Evolutionary conservation across 1,140 invertebrate genomes (phyloP).

Genomic region (Pollicipes pollicipes): DNA sequence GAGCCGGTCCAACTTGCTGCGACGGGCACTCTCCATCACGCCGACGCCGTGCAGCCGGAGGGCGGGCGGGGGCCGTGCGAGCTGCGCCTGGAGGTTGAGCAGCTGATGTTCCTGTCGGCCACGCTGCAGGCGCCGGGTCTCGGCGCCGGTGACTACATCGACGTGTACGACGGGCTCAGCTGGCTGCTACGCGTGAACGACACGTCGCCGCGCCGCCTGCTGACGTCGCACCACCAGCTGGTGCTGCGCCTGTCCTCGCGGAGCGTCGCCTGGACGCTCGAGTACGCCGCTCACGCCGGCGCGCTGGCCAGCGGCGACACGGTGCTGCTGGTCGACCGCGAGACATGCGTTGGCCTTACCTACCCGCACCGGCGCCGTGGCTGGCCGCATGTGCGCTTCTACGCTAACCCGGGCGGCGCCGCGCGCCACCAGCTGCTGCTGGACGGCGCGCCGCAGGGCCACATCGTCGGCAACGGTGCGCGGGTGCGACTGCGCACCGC

Average conservation of each 20-base stretch:
- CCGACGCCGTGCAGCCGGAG: slow-evolving; percentile 39
- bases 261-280: slow-evolving; percentile 72
- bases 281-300: slow-evolving; percentile 23
- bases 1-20: slow-evolving; percentile 43
- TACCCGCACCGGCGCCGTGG: too few species aligned
- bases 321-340: too few species aligned
- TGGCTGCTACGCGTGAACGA: slow-evolving; percentile 36
- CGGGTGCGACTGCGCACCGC: too few species aligned
- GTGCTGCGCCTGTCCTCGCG: slow-evolving; percentile 74
- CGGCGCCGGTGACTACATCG: slow-evolving; percentile 61
- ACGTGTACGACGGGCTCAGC: slow-evolving; percentile 26
- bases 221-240: slow-evolving; percentile 61
- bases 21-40: too few species aligned
- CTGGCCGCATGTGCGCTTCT: too few species aligned
- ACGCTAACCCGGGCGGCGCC: too few species aligned
- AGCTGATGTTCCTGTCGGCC: slow-evolving; percentile 66
- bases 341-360: too few species aligned
- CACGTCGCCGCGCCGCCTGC: slow-evolving; percentile 56
- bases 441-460: too few species aligned
- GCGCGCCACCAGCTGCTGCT: too few species aligned
- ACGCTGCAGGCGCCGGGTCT: slow-evolving; percentile 44
- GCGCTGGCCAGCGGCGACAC: too few species aligned
- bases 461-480: too few species aligned
- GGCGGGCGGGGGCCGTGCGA: slow-evolving; percentile 52
- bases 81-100: slow-evolving; percentile 74